Percentiles rank a stretch among this genome's conserved stretches.
These are phyloP conservation scores for Cryptoprocta ferox DNA, from an alignment of 2,797 vertebrate genomes.

Conservation along the genomic window DNA sequence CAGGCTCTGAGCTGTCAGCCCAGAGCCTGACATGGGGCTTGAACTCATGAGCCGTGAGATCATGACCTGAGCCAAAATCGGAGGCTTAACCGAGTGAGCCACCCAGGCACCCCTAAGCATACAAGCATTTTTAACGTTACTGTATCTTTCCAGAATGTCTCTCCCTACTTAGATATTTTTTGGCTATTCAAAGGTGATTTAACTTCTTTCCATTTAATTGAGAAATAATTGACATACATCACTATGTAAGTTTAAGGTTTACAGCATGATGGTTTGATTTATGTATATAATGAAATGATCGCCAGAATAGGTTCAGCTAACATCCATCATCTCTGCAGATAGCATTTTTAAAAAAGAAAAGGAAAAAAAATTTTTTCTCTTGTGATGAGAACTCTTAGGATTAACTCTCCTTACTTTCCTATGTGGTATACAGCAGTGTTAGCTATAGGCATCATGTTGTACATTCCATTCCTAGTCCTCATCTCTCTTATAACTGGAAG, in stretches of 20 bases:
- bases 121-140: background rate
- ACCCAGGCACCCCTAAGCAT: background rate
- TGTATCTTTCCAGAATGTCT: background rate
- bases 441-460: background rate
- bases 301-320: background rate
- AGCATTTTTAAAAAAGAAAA: background rate
- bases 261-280: background rate
- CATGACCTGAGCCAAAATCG: too few species aligned
- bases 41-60: too few species aligned
- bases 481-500: background rate
- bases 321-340: background rate
- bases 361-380: background rate
- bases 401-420: background rate
- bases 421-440: background rate
- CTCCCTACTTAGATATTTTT: background rate
- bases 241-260: background rate
- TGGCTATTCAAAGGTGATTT: background rate
- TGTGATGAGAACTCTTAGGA: background rate
- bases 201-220: background rate
- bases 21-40: too few species aligned
- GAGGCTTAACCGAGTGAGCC: too few species aligned
- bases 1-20: too few species aligned
- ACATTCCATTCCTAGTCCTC: background rate
- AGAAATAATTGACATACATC: background rate
- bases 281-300: background rate